Conservation (phyloP, 2,797 vertebrate genomes). For the Peromyscus eremicus region DNA sequence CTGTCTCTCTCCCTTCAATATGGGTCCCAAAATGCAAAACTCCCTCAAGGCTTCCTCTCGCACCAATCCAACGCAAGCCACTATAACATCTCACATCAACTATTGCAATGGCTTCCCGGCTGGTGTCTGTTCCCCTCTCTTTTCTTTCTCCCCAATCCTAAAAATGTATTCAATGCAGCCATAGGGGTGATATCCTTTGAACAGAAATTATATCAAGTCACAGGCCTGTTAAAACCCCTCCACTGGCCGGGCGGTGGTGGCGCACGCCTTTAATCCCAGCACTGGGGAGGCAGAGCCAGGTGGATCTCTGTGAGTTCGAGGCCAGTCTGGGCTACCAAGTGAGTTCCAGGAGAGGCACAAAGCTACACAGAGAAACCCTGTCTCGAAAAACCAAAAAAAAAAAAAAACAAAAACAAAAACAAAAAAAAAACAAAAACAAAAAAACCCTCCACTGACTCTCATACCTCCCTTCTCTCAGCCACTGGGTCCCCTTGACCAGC, state of each 20-base stretch:
- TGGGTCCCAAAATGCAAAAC: neutral
- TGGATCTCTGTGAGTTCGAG: too few relatives aligned
- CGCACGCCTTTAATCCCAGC: too few relatives aligned
- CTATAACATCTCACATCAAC: neutral
- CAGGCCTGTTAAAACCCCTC: neutral
- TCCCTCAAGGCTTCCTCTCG: neutral
- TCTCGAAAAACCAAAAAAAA: too few relatives aligned
- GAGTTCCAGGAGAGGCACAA: too few relatives aligned
- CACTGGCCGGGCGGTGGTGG: too few relatives aligned
- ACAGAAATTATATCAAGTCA: conserved; percentile 13
- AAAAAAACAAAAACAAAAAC: too few relatives aligned
- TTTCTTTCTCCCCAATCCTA: neutral
- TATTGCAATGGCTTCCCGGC: neutral
- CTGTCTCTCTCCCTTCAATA: neutral
- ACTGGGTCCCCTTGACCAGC: neutral
- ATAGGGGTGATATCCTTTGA: neutral
- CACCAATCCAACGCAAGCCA: neutral
- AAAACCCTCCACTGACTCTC: neutral
- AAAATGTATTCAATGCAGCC: neutral
- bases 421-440: too few relatives aligned
- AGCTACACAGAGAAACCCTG: too few relatives aligned
- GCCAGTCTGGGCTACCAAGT: too few relatives aligned
- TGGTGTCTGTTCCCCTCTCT: neutral
- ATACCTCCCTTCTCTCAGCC: neutral
- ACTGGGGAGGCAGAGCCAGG: too few relatives aligned